A percentile compares a stretch with the other conserved stretches of the same genome.
Evolutionary conservation across 1,140 invertebrate genomes (phyloP).

Genomic region (Neodiprion pinetum): DNA sequence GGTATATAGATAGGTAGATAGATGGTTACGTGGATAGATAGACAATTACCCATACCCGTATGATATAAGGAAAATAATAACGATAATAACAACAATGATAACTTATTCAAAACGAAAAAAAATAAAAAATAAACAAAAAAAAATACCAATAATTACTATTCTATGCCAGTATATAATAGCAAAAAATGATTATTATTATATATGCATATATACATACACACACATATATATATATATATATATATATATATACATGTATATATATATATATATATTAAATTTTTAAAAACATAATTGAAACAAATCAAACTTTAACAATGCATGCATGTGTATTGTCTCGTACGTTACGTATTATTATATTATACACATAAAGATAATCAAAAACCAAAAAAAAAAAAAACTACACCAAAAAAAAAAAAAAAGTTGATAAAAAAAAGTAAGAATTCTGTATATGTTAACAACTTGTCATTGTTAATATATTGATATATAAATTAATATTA

Average conservation of each 20-base stretch:
- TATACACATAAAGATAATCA: slow-evolving; percentile 28
- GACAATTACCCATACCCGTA: background rate
- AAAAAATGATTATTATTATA: background rate
- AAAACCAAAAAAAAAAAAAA: slow-evolving; percentile 16
- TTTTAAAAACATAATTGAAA: too few species aligned
- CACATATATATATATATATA: background rate
- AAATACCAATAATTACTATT: background rate
- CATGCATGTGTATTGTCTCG: too few species aligned
- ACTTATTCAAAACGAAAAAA: background rate
- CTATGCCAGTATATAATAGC: background rate
- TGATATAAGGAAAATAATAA: too few species aligned
- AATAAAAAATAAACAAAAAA: background rate
- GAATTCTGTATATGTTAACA: slow-evolving; percentile 42
- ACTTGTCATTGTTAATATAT: slow-evolving; percentile 50
- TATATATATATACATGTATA: too few species aligned
- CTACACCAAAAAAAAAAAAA: background rate
- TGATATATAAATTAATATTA: slow-evolving; percentile 37
- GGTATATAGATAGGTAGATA: background rate
- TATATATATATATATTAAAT: background rate
- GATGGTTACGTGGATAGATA: background rate
- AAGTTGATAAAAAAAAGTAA: slow-evolving; percentile 31
- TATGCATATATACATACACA: background rate
- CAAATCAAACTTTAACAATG: too few species aligned
- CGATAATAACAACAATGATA: background rate
- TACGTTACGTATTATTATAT: background rate